These are phyloP conservation scores for Cossypha dichroa DNA, from an alignment of 2,797 vertebrate species.

Conservation along the genomic window DNA sequence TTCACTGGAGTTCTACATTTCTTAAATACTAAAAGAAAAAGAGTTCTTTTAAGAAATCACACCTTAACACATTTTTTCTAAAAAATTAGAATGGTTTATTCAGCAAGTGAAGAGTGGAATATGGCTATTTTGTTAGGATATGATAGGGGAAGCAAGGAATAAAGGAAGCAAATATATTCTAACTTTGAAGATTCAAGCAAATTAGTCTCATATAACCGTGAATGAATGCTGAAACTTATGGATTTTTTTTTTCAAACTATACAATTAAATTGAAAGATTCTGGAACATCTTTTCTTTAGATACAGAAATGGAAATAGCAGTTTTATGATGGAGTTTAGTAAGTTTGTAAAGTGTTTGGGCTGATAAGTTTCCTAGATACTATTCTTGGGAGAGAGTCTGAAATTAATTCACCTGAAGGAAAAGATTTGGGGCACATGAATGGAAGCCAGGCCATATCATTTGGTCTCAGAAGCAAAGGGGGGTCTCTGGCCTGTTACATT, in stretches of 20 bases:
- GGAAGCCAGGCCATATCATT: fast-evolving
- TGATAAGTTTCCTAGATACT: background rate
- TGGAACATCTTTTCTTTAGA: background rate
- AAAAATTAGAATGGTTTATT: background rate
- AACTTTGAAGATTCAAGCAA: background rate
- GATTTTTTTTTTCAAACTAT: fast-evolving
- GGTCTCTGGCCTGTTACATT: background rate
- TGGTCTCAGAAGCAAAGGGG: background rate
- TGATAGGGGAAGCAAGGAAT: background rate
- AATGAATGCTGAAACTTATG: background rate
- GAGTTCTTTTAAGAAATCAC: background rate
- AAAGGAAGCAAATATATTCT: background rate
- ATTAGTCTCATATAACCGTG: background rate
- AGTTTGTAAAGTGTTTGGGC: background rate
- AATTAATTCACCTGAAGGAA: background rate
- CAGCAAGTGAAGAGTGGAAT: background rate
- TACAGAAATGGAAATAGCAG: background rate
- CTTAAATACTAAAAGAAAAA: background rate
- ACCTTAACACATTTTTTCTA: background rate
- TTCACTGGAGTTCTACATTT: background rate
- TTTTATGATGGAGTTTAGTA: background rate
- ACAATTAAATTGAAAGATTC: background rate
- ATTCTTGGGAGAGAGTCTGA: background rate
- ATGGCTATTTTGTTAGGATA: background rate
- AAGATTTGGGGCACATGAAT: background rate